These are phyloP conservation scores for Araneus ventricosus DNA, from an alignment of 1,140 invertebrate genomes.

Conservation along the genomic window DNA sequence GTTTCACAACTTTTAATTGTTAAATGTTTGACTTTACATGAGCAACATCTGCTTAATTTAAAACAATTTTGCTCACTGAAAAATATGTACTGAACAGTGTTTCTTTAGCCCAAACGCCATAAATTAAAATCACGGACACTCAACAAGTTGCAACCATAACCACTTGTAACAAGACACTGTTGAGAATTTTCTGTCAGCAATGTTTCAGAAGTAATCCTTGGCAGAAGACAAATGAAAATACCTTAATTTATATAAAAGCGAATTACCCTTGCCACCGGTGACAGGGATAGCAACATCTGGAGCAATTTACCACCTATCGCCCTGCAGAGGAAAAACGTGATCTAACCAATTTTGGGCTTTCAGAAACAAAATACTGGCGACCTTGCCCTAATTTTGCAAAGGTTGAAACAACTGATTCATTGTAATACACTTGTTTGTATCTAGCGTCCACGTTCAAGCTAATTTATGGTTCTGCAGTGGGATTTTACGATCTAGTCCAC, in stretches of 20 bases:
- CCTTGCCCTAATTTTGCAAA: constrained; percentile 9
- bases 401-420: constrained; percentile 37
- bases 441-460: background rate
- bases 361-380: background rate
- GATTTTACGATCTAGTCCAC: background rate
- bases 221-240: background rate
- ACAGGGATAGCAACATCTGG: background rate
- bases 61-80: too few relatives aligned
- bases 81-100: too few relatives aligned
- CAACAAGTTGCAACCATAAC: background rate
- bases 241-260: background rate
- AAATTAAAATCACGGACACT: background rate
- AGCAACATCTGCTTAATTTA: too few relatives aligned
- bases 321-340: background rate
- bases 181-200: background rate
- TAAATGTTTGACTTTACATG: too few relatives aligned
- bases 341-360: background rate
- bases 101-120: background rate
- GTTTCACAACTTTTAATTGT: too few relatives aligned
- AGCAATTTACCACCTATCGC: background rate
- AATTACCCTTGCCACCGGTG: background rate
- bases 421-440: background rate
- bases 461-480: background rate
- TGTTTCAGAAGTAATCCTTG: background rate
- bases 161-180: background rate